Conservation (phyloP, 2,113 vertebrate genomes). For the Phoxinus phoxinus region DNA sequence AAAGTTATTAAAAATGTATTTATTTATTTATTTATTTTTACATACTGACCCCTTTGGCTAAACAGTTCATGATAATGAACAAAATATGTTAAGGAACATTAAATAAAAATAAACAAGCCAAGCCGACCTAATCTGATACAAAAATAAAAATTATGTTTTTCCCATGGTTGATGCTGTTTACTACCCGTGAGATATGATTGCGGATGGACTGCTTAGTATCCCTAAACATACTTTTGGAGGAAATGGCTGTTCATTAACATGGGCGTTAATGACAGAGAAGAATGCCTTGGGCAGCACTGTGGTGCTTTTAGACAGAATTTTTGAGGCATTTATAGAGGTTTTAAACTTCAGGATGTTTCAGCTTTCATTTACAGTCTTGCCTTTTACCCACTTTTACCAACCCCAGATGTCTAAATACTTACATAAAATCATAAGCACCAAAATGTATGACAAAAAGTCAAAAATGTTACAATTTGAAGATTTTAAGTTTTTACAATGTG, state of each 20-base stretch:
- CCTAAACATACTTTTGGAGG: conserved; percentile 58
- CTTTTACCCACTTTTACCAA: background rate
- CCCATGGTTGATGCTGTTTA: background rate
- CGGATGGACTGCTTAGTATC: conserved; percentile 50
- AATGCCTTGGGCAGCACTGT: conserved; percentile 5
- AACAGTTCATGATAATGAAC: background rate
- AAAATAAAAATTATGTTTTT: background rate
- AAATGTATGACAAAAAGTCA: background rate
- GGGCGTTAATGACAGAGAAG: conserved; percentile 62
- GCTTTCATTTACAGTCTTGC: conserved; percentile 3
- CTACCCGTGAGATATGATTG: conserved; percentile 40
- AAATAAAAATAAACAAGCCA: conserved; percentile 2
- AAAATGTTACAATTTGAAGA: background rate
- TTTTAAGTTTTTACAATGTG: background rate
- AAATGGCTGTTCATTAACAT: conserved; percentile 72
- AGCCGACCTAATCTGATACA: background rate
- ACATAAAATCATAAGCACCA: too few relatives aligned
- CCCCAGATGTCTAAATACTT: background rate
- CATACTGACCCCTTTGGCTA: background rate
- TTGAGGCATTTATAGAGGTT: background rate
- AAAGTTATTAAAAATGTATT: too few relatives aligned
- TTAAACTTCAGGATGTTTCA: conserved; percentile 39
- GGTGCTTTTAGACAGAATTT: conserved; percentile 9
- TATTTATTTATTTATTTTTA: too few relatives aligned
- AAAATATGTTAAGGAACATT: background rate